phyloP scores from a whole-genome alignment of 2,797 vertebrate genomes.

The Tokudaia tokunoshimensis region DNA sequence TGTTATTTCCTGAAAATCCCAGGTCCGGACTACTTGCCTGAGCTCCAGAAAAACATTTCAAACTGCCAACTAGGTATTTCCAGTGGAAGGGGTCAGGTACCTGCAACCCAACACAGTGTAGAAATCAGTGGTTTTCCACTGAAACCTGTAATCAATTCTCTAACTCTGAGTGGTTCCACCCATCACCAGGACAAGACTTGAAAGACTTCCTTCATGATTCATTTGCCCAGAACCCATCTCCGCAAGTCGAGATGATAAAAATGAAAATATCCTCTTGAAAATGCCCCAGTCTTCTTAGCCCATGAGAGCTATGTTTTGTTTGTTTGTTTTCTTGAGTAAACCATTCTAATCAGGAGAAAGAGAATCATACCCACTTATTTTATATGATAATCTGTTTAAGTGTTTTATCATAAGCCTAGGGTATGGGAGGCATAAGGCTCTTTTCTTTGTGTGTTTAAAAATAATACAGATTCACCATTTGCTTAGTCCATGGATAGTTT shows the following conservation, averaged over 20 bases:
- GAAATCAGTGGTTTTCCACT: conserved; percentile 38
- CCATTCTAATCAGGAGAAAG: conserved; percentile 10
- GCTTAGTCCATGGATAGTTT: not conserved
- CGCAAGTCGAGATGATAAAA: not conserved
- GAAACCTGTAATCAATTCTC: conserved; percentile 59
- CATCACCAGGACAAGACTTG: not conserved
- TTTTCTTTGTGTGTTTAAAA: not conserved
- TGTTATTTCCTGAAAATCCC: conserved; percentile 33
- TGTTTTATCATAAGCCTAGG: not conserved
- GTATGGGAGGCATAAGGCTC: not conserved
- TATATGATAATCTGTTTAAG: not conserved
- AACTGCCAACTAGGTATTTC: conserved; percentile 42
- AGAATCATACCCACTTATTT: conserved; percentile 55
- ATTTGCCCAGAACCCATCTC: not conserved
- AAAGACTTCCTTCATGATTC: conserved; percentile 1
- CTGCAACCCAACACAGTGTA: conserved; percentile 43
- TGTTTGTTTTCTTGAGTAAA: conserved; percentile 28
- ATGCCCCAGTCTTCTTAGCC: not conserved
- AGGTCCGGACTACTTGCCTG: conserved; percentile 27
- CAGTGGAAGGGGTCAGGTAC: not conserved
- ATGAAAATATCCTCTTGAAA: not conserved
- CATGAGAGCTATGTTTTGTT: not conserved
- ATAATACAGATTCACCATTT: not conserved
- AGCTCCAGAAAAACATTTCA: conserved; percentile 57
- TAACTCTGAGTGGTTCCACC: not conserved